Percentiles rank a stretch among this genome's conserved stretches.
phyloP scores from a whole-genome alignment of 2,888 invertebrate genomes.

The Malachius bipustulatus region DNA sequence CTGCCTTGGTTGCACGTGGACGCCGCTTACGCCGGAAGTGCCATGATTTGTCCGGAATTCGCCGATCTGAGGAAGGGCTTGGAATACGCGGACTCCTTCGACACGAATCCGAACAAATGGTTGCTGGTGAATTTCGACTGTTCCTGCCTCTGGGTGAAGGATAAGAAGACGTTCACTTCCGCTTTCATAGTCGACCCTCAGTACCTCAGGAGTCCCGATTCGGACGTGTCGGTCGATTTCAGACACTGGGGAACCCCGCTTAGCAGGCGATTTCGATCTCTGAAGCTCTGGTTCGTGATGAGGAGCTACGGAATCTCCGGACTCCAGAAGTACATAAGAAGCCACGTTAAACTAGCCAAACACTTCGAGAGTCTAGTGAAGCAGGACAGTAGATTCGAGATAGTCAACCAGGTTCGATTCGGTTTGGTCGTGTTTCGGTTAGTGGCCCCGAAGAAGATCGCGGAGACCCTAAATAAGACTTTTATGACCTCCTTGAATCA shows the following conservation, averaged over 20 bases:
- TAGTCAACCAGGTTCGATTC: slow-evolving; percentile 60
- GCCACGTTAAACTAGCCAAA: slow-evolving; percentile 68
- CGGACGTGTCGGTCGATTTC: slow-evolving; percentile 56
- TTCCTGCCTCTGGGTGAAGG: slow-evolving; percentile 71
- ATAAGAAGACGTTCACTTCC: slow-evolving; percentile 63
- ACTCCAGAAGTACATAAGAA: slow-evolving; percentile 71
- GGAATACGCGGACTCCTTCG: slow-evolving; percentile 73
- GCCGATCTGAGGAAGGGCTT: slow-evolving; percentile 51
- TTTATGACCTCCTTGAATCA: slow-evolving; percentile 70
- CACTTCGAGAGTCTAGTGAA: slow-evolving; percentile 57
- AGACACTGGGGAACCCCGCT: slow-evolving; percentile 82
- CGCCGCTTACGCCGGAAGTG: slow-evolving; percentile 78
- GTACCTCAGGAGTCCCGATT: slow-evolving; percentile 73
- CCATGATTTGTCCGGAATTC: slow-evolving; percentile 77
- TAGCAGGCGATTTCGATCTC: slow-evolving; percentile 68
- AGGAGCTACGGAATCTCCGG: slow-evolving; percentile 71
- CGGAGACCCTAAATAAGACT: slow-evolving; percentile 57
- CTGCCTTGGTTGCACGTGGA: slow-evolving; percentile 80
- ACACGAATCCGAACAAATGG: slow-evolving; percentile 83
- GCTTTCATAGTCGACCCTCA: slow-evolving; percentile 79
- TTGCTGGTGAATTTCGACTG: slow-evolving; percentile 77
- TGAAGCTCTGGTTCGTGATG: slow-evolving; percentile 83
- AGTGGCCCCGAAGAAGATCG: slow-evolving; percentile 50
- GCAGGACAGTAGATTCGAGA: slow-evolving; percentile 61
- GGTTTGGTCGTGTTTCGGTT: slow-evolving; percentile 72